phyloP scores from a whole-genome alignment of 2,888 invertebrate genomes.

The Selenia dentaria region DNA sequence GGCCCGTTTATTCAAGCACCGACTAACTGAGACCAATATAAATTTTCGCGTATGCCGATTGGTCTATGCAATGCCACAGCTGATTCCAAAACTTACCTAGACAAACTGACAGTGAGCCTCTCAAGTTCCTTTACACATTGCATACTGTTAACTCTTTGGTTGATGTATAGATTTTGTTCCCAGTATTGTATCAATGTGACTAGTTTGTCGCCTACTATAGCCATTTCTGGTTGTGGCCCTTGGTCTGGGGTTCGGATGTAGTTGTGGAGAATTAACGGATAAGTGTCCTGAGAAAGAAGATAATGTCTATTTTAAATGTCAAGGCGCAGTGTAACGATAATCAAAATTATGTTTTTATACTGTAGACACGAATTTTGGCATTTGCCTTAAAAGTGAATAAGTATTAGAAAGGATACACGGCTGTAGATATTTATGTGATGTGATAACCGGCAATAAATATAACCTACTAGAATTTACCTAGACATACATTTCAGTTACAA shows the following conservation, averaged over 20 bases:
- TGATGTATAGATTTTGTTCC: constrained; percentile 65
- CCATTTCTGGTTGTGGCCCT: constrained; percentile 65
- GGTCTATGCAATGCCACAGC: neutral
- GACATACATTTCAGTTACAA: too few species aligned
- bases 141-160: constrained; percentile 39
- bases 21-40: too few species aligned
- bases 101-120: constrained; percentile 63
- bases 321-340: too few species aligned
- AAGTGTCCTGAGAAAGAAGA: constrained; percentile 60
- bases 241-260: constrained; percentile 58
- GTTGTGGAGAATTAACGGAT: constrained; percentile 63
- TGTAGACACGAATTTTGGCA: too few species aligned
- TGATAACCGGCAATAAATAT: too few species aligned
- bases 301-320: too few species aligned
- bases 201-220: constrained; percentile 69
- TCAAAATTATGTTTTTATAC: too few species aligned
- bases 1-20: too few species aligned
- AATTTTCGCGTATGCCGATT: neutral
- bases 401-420: too few species aligned
- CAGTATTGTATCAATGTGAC: constrained; percentile 73
- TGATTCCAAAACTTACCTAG: constrained; percentile 55
- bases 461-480: too few species aligned
- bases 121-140: constrained; percentile 56
- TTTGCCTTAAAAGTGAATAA: too few species aligned
- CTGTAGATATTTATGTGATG: too few species aligned